Base-by-base conservation (phyloP, 1,140 invertebrate species). In the Pachypsylla venusta region DNA sequence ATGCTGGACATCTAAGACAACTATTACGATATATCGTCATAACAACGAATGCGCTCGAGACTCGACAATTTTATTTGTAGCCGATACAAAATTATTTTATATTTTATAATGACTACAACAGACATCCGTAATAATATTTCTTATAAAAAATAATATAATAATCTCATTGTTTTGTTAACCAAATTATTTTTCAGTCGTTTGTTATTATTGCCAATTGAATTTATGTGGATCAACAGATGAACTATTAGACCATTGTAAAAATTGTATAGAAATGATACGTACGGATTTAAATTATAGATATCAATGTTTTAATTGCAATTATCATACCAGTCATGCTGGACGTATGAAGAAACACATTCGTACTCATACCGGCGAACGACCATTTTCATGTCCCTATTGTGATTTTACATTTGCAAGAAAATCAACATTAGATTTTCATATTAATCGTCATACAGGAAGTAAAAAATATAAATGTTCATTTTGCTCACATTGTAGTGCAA, bases 321-420 rank as follows among this genome's bases (percentile, higher is more conserved):
- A 48, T 48, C 42, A 48, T n/a, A 19, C 42, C 5, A 4, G 16
- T 4, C n/a, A 48, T 10, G 4, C n/a, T 22, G 7, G 3, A 48
- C 42, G 42, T 4, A 48, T 48, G 5, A 48, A 5, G 3, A 48
- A 48, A 48, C 87, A 97, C 70, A 84, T 97, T 80, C 77, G 92
- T 62, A 87, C 85, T 2, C 93, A 97, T 72, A 96, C 94, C 67
- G 93, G 93, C 0, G 92, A 96, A 65, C 77, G 92, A 2, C 93
- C 93, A 0, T 98, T 91, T 67, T 88, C 95, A 68, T 97, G 94
- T 68, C 80, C 83, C 1, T 78, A 95, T 1, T 98, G 94, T 71
- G 89, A 91, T 65, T 95, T 90, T 65, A 90, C 92, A 1, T 98
- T 97, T 70, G 97, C 93, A 1, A 97, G 93, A 0, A 96, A 97